Evolutionary conservation across 2,888 invertebrate species (phyloP).

Genomic region (Eledona agricola): DNA sequence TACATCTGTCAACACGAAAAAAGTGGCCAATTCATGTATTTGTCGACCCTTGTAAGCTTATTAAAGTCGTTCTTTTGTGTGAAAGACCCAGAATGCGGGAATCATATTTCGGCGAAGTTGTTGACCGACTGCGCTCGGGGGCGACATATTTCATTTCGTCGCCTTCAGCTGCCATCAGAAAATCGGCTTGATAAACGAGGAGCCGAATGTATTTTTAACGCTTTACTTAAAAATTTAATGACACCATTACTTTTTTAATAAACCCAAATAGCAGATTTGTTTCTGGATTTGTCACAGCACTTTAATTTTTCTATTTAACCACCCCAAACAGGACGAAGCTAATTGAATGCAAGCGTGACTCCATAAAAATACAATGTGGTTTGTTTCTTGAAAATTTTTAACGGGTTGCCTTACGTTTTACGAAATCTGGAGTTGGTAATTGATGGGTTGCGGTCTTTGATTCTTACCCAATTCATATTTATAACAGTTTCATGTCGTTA

Average conservation of each 20-base stretch:
- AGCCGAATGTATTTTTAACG: constrained; percentile 45
- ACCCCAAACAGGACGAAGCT: constrained; percentile 26
- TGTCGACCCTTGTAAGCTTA: constrained; percentile 57
- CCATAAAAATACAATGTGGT: constrained; percentile 28
- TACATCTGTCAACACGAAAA: constrained; percentile 62
- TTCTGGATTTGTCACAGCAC: constrained; percentile 14
- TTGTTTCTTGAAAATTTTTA: too few relatives aligned
- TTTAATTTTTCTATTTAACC: constrained; percentile 6
- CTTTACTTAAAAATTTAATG: constrained; percentile 23
- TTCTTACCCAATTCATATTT: constrained; percentile 25
- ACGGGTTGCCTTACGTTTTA: too few relatives aligned
- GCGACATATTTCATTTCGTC: constrained; percentile 55
- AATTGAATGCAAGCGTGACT: constrained; percentile 13
- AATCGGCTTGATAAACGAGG: constrained; percentile 50
- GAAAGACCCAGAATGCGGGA: constrained; percentile 8
- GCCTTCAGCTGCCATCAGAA: constrained; percentile 50
- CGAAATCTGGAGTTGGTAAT: constrained; percentile 13
- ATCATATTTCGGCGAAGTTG: constrained; percentile 12
- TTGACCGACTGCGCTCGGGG: constrained; percentile 46
- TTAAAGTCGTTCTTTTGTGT: constrained; percentile 33
- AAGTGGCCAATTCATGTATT: constrained; percentile 59
- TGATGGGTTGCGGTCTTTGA: constrained; percentile 1
- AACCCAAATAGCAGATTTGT: too few relatives aligned
- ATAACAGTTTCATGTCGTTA: constrained; percentile 25
- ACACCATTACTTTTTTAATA: constrained; percentile 7